Evolutionary conservation across 37 sponge, comb jelly and placozoan genomes (phyloP).

Genomic region (Spongia lamella): DNA sequence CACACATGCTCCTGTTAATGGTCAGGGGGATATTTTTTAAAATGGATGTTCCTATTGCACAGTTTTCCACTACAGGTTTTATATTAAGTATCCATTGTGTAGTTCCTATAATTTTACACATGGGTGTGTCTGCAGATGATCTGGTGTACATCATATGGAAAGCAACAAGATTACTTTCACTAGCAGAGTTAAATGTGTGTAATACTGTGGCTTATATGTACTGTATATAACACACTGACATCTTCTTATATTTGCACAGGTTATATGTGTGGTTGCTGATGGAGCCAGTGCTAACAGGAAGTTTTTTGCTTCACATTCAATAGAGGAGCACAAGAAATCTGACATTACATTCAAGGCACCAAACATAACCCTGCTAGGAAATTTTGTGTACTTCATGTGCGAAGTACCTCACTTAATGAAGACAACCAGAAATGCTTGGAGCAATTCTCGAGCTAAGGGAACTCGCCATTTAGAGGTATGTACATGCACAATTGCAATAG

Average conservation of each 20-base stretch:
- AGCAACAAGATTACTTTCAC: neutral
- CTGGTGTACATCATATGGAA: constrained; percentile 7
- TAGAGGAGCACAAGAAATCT: no score
- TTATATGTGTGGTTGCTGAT: neutral
- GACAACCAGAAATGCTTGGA: no score
- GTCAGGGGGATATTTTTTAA: constrained; percentile 27
- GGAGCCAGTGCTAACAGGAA: constrained; percentile 9
- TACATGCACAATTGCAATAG: neutral
- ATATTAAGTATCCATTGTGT: no score
- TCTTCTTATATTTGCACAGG: no score
- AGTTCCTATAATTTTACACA: no score
- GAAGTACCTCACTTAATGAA: no score
- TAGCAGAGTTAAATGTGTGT: neutral
- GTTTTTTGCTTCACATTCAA: no score
- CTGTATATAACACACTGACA: no score
- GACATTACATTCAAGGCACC: no score
- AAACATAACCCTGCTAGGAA: no score
- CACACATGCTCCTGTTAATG: constrained; percentile 39
- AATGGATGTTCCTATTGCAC: constrained; percentile 27
- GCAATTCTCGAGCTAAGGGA: constrained; percentile 12
- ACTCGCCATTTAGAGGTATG: neutral
- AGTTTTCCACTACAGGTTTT: constrained; percentile 32
- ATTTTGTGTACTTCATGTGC: no score
- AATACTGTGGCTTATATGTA: no score
- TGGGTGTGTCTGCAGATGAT: constrained; percentile 8